Evolutionary conservation across 2,113 vertebrate species (phyloP).

Genomic region (Odontophorus gujanensis): DNA sequence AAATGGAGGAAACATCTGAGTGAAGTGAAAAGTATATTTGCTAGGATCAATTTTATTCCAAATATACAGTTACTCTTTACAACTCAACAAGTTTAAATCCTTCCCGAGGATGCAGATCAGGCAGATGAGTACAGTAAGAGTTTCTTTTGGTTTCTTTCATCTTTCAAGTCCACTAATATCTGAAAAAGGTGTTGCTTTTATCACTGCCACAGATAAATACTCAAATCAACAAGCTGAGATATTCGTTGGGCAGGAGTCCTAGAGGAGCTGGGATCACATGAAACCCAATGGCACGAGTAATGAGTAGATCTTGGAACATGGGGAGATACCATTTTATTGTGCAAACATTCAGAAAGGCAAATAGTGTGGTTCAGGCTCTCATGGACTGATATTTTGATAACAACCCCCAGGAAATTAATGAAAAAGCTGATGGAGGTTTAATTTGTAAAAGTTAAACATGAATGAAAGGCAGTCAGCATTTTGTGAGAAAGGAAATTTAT

Average conservation of each 20-base stretch:
- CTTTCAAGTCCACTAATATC: neutral
- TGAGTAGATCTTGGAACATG: neutral
- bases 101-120: neutral
- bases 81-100: neutral
- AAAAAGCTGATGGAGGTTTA: neutral
- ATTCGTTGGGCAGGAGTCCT: neutral
- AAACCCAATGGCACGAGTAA: neutral
- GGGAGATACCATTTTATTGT: neutral
- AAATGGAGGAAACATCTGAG: neutral
- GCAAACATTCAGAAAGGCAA: neutral
- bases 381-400: conserved; percentile 25
- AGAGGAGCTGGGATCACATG: neutral
- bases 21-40: neutral
- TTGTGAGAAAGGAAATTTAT: neutral
- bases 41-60: neutral
- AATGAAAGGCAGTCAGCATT: neutral
- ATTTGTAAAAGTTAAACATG: conserved; percentile 4
- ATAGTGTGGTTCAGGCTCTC: neutral
- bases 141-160: neutral
- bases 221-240: neutral
- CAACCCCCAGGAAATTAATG: conserved; percentile 7
- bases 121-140: neutral
- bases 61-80: neutral
- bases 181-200: neutral
- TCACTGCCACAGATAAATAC: neutral